Conservation (phyloP, 2,888 invertebrate species). For the Acutogordius australiensis region DNA sequence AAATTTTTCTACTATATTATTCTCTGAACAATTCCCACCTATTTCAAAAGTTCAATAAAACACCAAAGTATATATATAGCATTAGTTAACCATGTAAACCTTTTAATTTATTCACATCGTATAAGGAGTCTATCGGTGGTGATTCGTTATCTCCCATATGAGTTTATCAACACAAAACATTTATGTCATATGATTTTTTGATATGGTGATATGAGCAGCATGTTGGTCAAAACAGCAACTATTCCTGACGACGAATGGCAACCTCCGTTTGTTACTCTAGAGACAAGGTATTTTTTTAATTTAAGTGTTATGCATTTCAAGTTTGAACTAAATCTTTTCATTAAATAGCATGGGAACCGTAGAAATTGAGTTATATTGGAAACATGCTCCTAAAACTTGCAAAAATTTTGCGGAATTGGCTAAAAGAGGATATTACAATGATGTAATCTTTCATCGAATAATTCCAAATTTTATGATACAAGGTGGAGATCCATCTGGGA, state of each 20-base stretch:
- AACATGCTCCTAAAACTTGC: slow-evolving; percentile 84
- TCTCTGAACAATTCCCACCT: no score
- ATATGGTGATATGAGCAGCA: no score
- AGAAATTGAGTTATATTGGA: slow-evolving; percentile 78
- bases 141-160: no score
- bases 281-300: slow-evolving; percentile 1
- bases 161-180: no score
- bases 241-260: neutral
- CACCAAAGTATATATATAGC: no score
- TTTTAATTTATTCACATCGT: no score
- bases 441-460: slow-evolving; percentile 74
- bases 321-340: neutral
- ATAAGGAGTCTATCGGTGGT: no score
- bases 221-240: neutral
- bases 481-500: slow-evolving; percentile 74
- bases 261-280: slow-evolving; percentile 4
- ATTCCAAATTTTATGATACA: slow-evolving; percentile 39
- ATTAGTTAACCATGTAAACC: no score
- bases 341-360: slow-evolving; percentile 49
- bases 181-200: no score
- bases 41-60: no score
- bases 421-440: slow-evolving; percentile 72
- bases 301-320: neutral
- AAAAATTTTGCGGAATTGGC: slow-evolving; percentile 80
- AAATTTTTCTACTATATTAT: no score